Evolutionary conservation across 2,888 invertebrate genomes (phyloP), one percentile per base, ranked within the genome.

Genomic region (Pyralis farinalis): DNA sequence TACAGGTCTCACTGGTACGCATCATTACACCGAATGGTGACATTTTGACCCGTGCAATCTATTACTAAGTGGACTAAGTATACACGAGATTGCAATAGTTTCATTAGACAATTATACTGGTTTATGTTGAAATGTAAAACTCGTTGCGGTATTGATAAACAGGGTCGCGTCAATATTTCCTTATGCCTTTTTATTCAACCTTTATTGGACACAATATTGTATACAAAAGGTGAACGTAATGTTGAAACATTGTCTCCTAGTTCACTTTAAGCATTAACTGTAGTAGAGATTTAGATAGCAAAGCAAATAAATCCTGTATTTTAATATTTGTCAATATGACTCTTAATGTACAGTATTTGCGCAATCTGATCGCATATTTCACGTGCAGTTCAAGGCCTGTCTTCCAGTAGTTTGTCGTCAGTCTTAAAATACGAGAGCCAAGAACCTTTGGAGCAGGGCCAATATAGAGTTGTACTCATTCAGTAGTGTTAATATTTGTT

Each of bases 401-500:
- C 50, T 52, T 49, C 49, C 51, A 47, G 25, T 61, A 55, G 53
- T 47, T 49, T 60, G 55, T 59, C 60, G 53, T 49, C 50, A 60
- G 58, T 58, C 46, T 56, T 50, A 52, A 56, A 60, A 58, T 52
- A 56, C 55, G 58, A 58, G 52, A 60, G 58, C 65, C 62, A 65
- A 71, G 51, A 73, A 64, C 73, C 71, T 72, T 77, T 75, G 75
- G 74, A 65, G 40, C 43, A 49, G 46, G 43, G 69, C 74, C 76
- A 79, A 72, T 47, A 55, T 53, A 49, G 49, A 53, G 56, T 55
- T 58, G 51, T 47, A 22, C 30, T 31, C 30, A 55, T 51, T 58
- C 46, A 37, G 41, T 41, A 49, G 46, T 25, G 25, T 7, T 8
- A 25, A 25, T 25, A n/a, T 25, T 25, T 25, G 8, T 4, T 8